Evolutionary conservation across 2,888 invertebrate species (phyloP), one percentile per base, ranked within the genome.

Genomic region (Archaeoteleia sp.): DNA sequence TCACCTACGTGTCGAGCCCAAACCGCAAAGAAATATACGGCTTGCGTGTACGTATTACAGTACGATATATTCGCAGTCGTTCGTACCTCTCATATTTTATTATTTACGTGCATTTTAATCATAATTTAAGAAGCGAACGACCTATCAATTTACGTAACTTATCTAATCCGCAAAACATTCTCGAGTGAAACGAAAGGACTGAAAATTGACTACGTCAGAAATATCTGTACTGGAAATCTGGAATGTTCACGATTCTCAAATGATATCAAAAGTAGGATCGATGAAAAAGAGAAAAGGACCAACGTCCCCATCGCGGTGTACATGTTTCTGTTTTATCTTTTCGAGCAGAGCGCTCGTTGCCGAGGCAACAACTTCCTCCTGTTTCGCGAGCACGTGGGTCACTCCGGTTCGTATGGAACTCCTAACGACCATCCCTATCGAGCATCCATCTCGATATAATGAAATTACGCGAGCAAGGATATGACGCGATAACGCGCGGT

Each of bases 391-490:
- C 30, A 40, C 49, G 30, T 37, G 67, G 51, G 45, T 46, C 61
- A 62, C 67, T 46, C 51, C 39, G 48, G 68, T 66, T 57, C 46
- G 58, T 62, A 72, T 54, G 62, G 62, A 66, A 62, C 49, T 55
- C 65, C 72, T 78, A 78, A 79, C 79, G 76, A 78, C 74, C 72
- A 48, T 9, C 27, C 42, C 74, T 79, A 79, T 80, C 80, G 35
- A 15, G 69, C 72, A 62, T 60, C 70, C 74, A 80, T 78, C 79
- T 73, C 75, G 71, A 78, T 78, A 79, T 81, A 81, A 80, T 78
- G 78, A 79, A 80, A 80, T 80, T 79, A 78, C 80, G 74, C 76
- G 78, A 76, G 74, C 76, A 72, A 73, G 73, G 65, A 66, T 58
- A 57, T 54, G 35, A 63, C 40, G 65, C 32, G 49, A 48, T 35